Conservation (phyloP, 2,888 invertebrate species). For the Pyrrhosoma nymphula region DNA sequence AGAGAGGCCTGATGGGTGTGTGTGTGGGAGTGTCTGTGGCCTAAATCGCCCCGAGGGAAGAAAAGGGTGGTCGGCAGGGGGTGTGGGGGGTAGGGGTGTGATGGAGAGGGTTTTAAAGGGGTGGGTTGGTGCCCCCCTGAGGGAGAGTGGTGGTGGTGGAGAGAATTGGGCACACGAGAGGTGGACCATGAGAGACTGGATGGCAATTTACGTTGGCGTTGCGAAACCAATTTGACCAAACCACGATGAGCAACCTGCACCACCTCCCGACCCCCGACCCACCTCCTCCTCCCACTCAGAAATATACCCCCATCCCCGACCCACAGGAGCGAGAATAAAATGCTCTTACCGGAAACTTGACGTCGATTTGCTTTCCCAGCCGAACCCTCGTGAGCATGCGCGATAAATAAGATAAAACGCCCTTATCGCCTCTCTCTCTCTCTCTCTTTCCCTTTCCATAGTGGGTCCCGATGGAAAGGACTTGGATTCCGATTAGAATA, state of each 20-base stretch:
- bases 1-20: neutral
- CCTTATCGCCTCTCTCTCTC: neutral
- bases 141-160: too few relatives aligned
- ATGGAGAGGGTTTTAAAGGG: neutral
- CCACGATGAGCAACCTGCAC: neutral
- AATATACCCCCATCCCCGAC: neutral
- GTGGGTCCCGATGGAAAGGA: neutral
- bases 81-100: neutral
- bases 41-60: slow-evolving; percentile 32
- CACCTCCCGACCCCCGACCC: too few relatives aligned
- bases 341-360: neutral
- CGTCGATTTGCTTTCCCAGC: neutral
- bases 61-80: neutral
- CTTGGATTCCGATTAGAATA: neutral
- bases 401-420: slow-evolving; percentile 14
- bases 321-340: neutral
- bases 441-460: too few relatives aligned
- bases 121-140: neutral
- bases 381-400: neutral
- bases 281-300: neutral
- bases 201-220: slow-evolving; percentile 22
- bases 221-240: slow-evolving; percentile 35
- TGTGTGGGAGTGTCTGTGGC: neutral
- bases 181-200: neutral
- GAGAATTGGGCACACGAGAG: neutral